Evolutionary conservation across 2,888 invertebrate genomes (phyloP).

Genomic region (Rhamphomyia laevipes): DNA sequence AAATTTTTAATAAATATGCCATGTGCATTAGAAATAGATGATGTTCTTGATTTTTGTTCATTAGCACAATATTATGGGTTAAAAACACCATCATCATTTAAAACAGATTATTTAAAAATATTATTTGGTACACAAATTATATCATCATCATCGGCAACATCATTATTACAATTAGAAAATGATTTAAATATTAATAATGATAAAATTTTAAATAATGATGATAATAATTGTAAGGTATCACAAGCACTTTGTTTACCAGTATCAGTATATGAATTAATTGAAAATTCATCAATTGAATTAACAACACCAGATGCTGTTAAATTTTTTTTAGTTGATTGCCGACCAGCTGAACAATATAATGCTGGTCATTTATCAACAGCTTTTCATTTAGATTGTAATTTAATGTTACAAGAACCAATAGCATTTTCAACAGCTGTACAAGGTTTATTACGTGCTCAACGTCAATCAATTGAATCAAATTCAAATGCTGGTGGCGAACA

Average conservation of each 20-base stretch:
- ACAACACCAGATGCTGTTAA: constrained; percentile 54
- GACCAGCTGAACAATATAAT: constrained; percentile 94
- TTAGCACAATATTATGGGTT: constrained; percentile 91
- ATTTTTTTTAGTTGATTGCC: constrained; percentile 94
- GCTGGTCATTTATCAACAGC: constrained; percentile 90
- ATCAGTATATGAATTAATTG: constrained; percentile 85
- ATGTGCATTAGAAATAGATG: constrained; percentile 79
- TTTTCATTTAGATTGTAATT: constrained; percentile 92
- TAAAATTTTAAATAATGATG: neutral
- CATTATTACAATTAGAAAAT: neutral
- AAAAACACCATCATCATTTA: constrained; percentile 86
- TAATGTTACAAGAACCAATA: constrained; percentile 93
- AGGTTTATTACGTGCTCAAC: constrained; percentile 74
- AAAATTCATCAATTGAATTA: constrained; percentile 60
- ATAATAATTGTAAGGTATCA: constrained; percentile 40
- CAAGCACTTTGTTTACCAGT: constrained; percentile 92
- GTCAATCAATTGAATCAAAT: constrained; percentile 73
- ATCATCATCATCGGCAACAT: constrained; percentile 30
- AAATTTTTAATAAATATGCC: constrained; percentile 64
- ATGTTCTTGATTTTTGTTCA: constrained; percentile 93
- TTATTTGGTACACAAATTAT: constrained; percentile 46
- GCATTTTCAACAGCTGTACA: constrained; percentile 92
- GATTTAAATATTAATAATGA: neutral
- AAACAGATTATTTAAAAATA: constrained; percentile 64
- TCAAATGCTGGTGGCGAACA: constrained; percentile 81